A percentile compares a stretch with the other conserved stretches of the same genome.
These are phyloP conservation scores for Leptarthrus brevirostris DNA, from an alignment of 2,888 invertebrate species.

Conservation along the genomic window DNA sequence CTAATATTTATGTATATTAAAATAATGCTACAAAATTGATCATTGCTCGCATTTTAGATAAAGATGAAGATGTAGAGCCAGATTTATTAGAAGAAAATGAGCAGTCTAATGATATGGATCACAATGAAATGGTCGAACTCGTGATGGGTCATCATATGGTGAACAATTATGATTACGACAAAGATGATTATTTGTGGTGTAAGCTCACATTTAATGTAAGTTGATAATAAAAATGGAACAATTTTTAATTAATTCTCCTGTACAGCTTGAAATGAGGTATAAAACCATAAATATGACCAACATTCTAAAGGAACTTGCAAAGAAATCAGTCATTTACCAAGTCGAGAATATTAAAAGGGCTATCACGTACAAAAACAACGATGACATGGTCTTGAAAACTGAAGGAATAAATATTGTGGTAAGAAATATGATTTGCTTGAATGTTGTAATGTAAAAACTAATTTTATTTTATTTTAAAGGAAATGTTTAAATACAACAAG, in stretches of 20 bases:
- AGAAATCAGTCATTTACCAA: slow-evolving; percentile 81
- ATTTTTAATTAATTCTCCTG: slow-evolving; percentile 16
- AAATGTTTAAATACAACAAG: slow-evolving; percentile 86
- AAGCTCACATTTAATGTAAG: slow-evolving; percentile 80
- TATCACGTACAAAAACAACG: slow-evolving; percentile 79
- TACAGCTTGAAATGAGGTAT: slow-evolving; percentile 71
- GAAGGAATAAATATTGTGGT: slow-evolving; percentile 93
- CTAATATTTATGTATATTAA: too few relatives aligned
- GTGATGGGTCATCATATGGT: slow-evolving; percentile 63
- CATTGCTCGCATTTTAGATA: slow-evolving; percentile 53
- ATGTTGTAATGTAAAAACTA: slow-evolving; percentile 2
- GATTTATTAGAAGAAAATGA: slow-evolving; percentile 63
- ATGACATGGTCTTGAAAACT: slow-evolving; percentile 81
- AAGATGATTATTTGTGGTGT: slow-evolving; percentile 83
- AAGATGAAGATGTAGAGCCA: slow-evolving; percentile 56
- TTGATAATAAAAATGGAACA: slow-evolving; percentile 15
- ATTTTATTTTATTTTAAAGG: slow-evolving; percentile 66
- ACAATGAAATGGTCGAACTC: slow-evolving; percentile 62
- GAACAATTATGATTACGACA: slow-evolving; percentile 79
- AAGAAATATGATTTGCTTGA: slow-evolving; percentile 56
- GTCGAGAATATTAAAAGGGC: slow-evolving; percentile 85
- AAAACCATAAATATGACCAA: slow-evolving; percentile 81
- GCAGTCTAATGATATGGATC: slow-evolving; percentile 53
- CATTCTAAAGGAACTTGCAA: slow-evolving; percentile 77
- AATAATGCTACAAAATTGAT: too few relatives aligned